phyloP scores from a whole-genome alignment of 2,113 vertebrate genomes.

The Brienomyrus brachyistius region DNA sequence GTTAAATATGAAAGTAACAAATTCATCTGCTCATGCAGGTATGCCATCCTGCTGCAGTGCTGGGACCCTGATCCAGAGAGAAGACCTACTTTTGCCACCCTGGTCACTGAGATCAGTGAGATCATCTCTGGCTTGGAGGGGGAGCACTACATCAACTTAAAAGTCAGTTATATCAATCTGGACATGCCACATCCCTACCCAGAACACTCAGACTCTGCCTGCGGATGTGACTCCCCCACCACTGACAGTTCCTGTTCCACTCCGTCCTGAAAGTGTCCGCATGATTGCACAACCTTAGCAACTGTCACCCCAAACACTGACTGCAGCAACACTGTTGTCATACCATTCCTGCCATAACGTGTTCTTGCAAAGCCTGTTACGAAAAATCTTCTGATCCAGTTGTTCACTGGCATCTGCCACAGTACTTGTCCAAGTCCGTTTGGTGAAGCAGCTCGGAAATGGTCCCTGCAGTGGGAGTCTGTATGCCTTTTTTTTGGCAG shows the following conservation, averaged over 20 bases:
- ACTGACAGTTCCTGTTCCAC: constrained; percentile 32
- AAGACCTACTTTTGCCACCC: constrained; percentile 66
- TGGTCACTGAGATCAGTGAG: constrained; percentile 62
- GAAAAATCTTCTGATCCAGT: not conserved
- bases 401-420: not conserved
- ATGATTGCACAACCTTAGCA: not conserved
- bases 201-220: constrained; percentile 36
- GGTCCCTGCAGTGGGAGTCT: not conserved
- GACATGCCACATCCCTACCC: constrained; percentile 61
- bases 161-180: constrained; percentile 75
- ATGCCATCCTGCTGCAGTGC: constrained; percentile 76
- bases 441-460: not conserved
- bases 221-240: constrained; percentile 51
- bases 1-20: not conserved
- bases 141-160: constrained; percentile 83
- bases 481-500: not conserved
- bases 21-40: constrained; percentile 58
- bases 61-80: constrained; percentile 70
- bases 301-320: not conserved
- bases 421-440: not conserved
- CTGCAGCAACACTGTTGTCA: not conserved
- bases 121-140: constrained; percentile 65
- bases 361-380: not conserved
- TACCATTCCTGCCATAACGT: not conserved
- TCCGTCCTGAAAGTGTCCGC: constrained; percentile 34